Base-by-base conservation (phyloP, 2,113 vertebrate species). In the Mesitornis unicolor region DNA sequence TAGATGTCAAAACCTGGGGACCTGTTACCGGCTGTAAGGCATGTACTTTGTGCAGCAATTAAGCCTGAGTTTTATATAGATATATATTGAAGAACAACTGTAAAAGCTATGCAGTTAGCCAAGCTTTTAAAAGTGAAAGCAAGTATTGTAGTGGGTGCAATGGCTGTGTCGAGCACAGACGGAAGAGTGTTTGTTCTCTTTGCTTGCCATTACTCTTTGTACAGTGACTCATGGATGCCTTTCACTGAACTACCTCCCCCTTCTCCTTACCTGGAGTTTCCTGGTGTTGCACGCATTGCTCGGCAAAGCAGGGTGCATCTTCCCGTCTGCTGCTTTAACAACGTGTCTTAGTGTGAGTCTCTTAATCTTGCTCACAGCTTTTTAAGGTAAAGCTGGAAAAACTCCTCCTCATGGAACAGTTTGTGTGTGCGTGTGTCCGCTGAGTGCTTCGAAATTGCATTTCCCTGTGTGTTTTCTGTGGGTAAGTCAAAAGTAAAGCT, bases 101-200 rank as follows among this genome's bases (percentile, higher is more conserved):
- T 31, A 36, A 63, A 71, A 83, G 51, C 71, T 63, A 14, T 47
- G 67, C 12, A 28, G 43, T 54, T 33, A 36, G 45, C 26, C 36
- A 28, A 45, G 59, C 38, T 67, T 83, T 79, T 50, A 79, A 60
- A 84, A 93, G 88, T 67, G 79, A 93, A 95, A 92, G 95, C 20
- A 15, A 45, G 82, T 68, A 16, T 31, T 53, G 69, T 17, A 35
- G 73, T 15, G 83, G 40, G 35, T 40, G 93, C 74, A 88, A 84
- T 48, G 93, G 90, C 93, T 50, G 68, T 81, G 69, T 35, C 2
- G 16, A 76, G 89, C 38, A 20, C 47, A 78, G 82, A 43, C 1
- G 63, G 93, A 91, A 75, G 83, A 71, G 73, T 40, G 83, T 86
- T 84, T 93, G 60, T 81, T 94, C 85, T 68, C 80, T 47, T 38